phyloP scores from a whole-genome alignment of 2,888 invertebrate species.

The Chalcis sispes region DNA sequence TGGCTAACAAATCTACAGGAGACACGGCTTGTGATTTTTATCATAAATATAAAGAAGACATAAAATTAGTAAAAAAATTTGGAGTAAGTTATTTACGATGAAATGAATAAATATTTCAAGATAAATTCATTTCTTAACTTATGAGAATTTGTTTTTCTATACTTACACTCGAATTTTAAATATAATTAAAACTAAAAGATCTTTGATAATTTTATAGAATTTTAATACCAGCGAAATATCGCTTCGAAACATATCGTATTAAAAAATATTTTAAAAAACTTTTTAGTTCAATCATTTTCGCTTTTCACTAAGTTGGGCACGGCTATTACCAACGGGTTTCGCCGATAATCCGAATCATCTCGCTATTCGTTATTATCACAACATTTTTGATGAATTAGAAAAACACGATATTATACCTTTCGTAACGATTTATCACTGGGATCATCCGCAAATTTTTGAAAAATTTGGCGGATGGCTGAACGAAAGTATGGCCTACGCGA shows the following conservation, averaged over 20 bases:
- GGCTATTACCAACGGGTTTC: constrained; percentile 76
- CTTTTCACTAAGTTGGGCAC: constrained; percentile 76
- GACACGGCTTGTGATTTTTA: constrained; percentile 85
- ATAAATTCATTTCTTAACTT: background rate
- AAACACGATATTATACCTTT: constrained; percentile 80
- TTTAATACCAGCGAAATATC: background rate
- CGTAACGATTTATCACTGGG: constrained; percentile 83
- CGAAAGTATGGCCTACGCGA: constrained; percentile 79
- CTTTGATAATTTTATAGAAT: background rate
- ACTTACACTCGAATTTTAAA: no score
- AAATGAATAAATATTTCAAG: no score
- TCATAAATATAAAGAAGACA: constrained; percentile 79
- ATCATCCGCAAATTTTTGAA: constrained; percentile 79
- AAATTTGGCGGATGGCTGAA: constrained; percentile 83
- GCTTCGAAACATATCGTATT: background rate
- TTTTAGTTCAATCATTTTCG: constrained; percentile 73
- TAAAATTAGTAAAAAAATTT: constrained; percentile 59
- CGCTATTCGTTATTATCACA: constrained; percentile 77
- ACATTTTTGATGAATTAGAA: constrained; percentile 75
- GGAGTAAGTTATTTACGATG: constrained; percentile 57
- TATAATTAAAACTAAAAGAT: no score
- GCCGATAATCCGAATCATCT: constrained; percentile 70
- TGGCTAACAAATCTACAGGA: constrained; percentile 74
- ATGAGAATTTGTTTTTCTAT: background rate
- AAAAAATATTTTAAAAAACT: background rate